These are phyloP conservation scores for Galleria mellonella DNA, from an alignment of 1,140 invertebrate genomes.

Conservation along the genomic window DNA sequence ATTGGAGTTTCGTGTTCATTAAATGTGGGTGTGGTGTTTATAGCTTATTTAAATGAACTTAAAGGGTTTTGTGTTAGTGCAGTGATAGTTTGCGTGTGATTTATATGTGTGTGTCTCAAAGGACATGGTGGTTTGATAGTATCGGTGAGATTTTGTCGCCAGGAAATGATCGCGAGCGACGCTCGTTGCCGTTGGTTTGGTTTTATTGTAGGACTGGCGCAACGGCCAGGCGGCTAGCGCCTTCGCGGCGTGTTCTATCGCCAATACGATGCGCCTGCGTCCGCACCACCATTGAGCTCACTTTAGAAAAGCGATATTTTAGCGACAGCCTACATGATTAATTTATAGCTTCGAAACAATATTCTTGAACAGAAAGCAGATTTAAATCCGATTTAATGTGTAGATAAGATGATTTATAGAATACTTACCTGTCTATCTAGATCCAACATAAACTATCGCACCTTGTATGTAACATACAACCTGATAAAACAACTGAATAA, in stretches of 20 bases:
- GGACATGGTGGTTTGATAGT: conserved; percentile 57
- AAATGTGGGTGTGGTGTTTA: conserved; percentile 37
- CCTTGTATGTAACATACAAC: too few relatives aligned
- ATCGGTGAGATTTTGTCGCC: conserved; percentile 62
- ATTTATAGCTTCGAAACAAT: conserved; percentile 64
- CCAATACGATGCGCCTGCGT: conserved; percentile 35
- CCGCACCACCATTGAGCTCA: conserved; percentile 38
- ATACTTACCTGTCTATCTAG: conserved; percentile 24
- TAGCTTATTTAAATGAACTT: conserved; percentile 64
- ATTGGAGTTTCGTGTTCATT: conserved; percentile 65
- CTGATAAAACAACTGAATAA: too few relatives aligned
- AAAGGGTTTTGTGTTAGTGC: conserved; percentile 41
- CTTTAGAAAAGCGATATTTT: conserved; percentile 61
- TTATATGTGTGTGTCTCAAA: conserved; percentile 47
- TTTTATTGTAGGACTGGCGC: conserved; percentile 35
- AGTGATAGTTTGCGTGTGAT: conserved; percentile 47
- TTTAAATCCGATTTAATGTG: conserved; percentile 64
- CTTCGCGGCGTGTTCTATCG: conserved; percentile 48
- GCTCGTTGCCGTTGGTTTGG: conserved; percentile 11
- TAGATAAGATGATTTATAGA: conserved; percentile 66
- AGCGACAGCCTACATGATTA: conserved; percentile 71
- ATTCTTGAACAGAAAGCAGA: conserved; percentile 45
- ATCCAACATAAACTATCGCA: too few relatives aligned
- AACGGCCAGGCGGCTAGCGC: conserved; percentile 14
- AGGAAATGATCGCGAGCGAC: conserved; percentile 55